phyloP scores from a whole-genome alignment of 2,113 vertebrate species.

The Elachura formosa region DNA sequence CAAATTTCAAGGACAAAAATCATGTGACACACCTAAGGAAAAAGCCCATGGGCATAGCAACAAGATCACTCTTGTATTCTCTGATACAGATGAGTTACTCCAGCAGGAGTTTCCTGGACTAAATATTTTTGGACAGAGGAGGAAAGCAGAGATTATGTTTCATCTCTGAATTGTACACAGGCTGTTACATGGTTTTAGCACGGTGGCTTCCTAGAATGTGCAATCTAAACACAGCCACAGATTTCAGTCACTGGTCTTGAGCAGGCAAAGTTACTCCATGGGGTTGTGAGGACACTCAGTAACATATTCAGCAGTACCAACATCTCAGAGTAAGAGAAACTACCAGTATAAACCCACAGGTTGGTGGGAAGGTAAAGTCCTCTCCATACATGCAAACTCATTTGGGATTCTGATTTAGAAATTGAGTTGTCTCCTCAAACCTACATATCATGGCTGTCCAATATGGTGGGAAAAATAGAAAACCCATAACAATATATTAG shows the following conservation, averaged over 20 bases:
- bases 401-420: neutral
- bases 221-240: neutral
- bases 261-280: neutral
- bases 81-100: neutral
- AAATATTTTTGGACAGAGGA: neutral
- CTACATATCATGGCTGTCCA: neutral
- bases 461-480: neutral
- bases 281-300: neutral
- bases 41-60: fast-evolving
- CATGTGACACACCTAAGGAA: neutral
- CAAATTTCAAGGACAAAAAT: neutral
- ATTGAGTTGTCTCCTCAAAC: neutral
- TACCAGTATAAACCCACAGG: neutral
- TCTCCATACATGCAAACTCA: neutral
- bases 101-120: neutral
- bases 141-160: neutral
- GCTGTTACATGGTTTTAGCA: neutral
- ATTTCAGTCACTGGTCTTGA: neutral
- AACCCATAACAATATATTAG: neutral
- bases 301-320: neutral
- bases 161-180: neutral
- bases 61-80: neutral
- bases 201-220: neutral
- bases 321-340: neutral
- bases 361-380: neutral